These are phyloP conservation scores for Allygus modestus DNA, from an alignment of 2,888 invertebrate species.

Conservation along the genomic window DNA sequence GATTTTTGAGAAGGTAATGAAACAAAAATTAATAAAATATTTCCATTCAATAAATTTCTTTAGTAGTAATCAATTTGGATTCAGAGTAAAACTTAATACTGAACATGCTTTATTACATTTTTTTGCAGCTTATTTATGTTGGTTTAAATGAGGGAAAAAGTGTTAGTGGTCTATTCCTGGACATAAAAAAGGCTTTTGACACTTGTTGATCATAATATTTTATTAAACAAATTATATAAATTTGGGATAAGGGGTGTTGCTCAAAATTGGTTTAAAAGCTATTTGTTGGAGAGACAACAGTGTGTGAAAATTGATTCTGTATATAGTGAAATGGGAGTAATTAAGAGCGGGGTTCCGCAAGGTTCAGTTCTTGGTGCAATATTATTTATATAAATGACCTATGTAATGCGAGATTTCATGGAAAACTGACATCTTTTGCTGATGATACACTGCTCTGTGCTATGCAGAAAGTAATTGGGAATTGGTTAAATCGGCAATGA, in stretches of 20 bases:
- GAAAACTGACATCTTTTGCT: conserved; percentile 59
- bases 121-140: conserved; percentile 8
- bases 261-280: conserved; percentile 61
- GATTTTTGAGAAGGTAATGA: conserved; percentile 40
- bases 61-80: conserved; percentile 50
- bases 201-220: conserved; percentile 52
- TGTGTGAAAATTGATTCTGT: conserved; percentile 58
- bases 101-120: conserved; percentile 43
- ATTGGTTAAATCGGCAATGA: not conserved
- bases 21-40: conserved; percentile 35
- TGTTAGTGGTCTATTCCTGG: conserved; percentile 47
- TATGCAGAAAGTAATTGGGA: not conserved
- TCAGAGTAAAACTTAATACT: not conserved
- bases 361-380: conserved; percentile 65
- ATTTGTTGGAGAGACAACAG: conserved; percentile 63
- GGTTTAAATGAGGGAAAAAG: conserved; percentile 18
- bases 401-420: conserved; percentile 59
- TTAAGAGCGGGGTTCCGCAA: conserved; percentile 65
- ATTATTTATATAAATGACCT: conserved; percentile 66
- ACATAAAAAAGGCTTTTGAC: conserved; percentile 58
- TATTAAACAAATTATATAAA: conserved; percentile 39
- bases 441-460: conserved; percentile 57
- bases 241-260: conserved; percentile 63
- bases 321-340: conserved; percentile 36
- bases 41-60: conserved; percentile 12